Evolutionary conservation across 2,797 vertebrate species (phyloP), one percentile per base, ranked within the genome.

Genomic region (Coregonus suidteri): DNA sequence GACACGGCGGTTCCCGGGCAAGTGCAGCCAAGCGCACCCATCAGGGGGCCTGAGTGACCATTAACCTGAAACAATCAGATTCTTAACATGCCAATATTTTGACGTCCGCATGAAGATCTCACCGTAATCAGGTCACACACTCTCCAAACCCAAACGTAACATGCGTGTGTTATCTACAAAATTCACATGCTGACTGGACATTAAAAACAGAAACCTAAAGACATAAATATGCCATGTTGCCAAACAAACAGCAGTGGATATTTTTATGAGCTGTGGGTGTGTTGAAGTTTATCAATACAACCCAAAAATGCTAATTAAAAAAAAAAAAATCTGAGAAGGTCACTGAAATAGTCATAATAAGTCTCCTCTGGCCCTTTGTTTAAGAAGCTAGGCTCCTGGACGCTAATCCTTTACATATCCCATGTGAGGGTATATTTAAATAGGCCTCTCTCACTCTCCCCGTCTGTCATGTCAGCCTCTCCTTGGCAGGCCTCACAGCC

Each of bases 31-130:
- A 92, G 92, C 93, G 90, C 83, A 86, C 91, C 90, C 90, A 91
- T 92, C 89, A 87, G 87, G 88, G 87, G 84, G 88, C 86, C 90
- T 84, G 92, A 90, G 86, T 92, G 93, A 93, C 94, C 92, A 94
- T 94, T 94, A 94, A 90, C 92, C 94, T 93, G 88, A 94, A 93
- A 94, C 94, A 89, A 94, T 95, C 92, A 93, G 89, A 83, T 88
- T 93, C 88, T 90, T 90, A 91, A 87, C 90, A 69, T 83, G 90
- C 79, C 83, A 75, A 78, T 91, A 91, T 93, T 90, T 89, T 94
- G 94, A 95, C 92, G 85, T 93, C 41, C 41, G 9, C 41, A 13
- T 47, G 41, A 47, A 11, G 41, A 47, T 47, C 41, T 47, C 77
- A 25, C 76, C 0, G 74, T 90, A 94, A 93, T 92, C 92, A 90